Base-by-base conservation (phyloP, 2,113 vertebrate genomes). In the Podarcis raffonei region DNA sequence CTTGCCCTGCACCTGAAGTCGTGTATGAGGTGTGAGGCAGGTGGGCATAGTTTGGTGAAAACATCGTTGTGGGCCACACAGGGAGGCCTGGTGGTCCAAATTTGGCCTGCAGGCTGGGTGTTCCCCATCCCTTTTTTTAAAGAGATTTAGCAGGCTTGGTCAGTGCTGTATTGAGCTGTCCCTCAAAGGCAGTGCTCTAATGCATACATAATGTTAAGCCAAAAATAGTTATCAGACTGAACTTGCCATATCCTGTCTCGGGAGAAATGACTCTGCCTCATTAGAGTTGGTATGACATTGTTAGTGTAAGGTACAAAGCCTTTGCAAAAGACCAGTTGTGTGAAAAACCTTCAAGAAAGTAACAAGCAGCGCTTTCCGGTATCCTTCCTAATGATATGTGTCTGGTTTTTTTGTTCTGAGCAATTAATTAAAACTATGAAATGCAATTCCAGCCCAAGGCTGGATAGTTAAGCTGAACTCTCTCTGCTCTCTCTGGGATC, bases 181-280 rank as follows among this genome's bases (percentile, higher is more conserved):
- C 35, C 11, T n/a, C 87, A n/a, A 39, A 18, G 35, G 23, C 72
- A 22, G 84, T 85, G 53, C 79, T 87, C 48, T 86, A 86, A 83
- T 27, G 5, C 53, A 81, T 18, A 53, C 48, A 53, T 53, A 53
- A 53, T 53, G 48, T 53, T 53, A 35, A 53, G 13, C 27, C 11
- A 4, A 68, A 66, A 48, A 72, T 8, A 0, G 48, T 69, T 89
- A 87, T 30, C 53, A 84, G 59, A 1, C 68, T 62, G 75, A 87
- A 87, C 30, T 78, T 62, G 2, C 1, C 84, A 69, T 92, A n/a
- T 83, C 23, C 72, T 62, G 18, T 69, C 53, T 89, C 68, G 25
- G 65, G 48, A 75, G 62, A 66, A 25, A 42, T 69, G 84, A 27
- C 30, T 84, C 72, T 86, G 69, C 78, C 81, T 92, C 85, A 25